Conservation (phyloP, 2,797 vertebrate species). For the Amphiprion clarkii region DNA sequence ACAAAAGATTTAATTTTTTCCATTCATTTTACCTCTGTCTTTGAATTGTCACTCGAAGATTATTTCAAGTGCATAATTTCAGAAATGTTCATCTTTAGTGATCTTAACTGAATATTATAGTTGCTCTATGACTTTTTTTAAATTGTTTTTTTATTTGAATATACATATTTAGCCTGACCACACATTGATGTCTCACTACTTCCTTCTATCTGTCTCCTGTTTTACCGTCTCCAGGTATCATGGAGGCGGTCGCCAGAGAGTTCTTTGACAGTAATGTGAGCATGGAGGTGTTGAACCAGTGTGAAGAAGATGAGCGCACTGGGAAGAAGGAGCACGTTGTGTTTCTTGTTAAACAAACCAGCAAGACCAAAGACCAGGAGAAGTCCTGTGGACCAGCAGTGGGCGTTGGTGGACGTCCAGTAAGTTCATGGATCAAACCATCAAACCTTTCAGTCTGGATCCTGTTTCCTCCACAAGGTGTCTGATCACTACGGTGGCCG, state of each 20-base stretch:
- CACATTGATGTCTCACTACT: neutral
- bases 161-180: neutral
- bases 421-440: neutral
- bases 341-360: constrained; percentile 83
- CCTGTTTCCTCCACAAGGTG: too few species aligned
- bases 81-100: too few species aligned
- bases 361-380: neutral
- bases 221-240: constrained; percentile 75
- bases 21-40: too few species aligned
- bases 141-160: too few species aligned
- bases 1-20: too few species aligned
- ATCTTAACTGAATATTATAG: too few species aligned
- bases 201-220: neutral
- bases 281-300: constrained; percentile 82
- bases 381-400: constrained; percentile 18
- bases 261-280: constrained; percentile 83
- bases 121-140: too few species aligned
- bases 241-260: constrained; percentile 84
- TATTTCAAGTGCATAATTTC: too few species aligned
- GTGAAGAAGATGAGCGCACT: constrained; percentile 83
- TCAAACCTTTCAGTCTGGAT: too few species aligned
- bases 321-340: constrained; percentile 86
- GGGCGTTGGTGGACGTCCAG: neutral
- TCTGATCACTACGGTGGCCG: too few species aligned
- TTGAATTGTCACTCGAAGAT: too few species aligned